A percentile compares a stretch with the other conserved stretches of the same genome.
phyloP scores from a whole-genome alignment of 1,140 invertebrate species.

The Periplaneta americana region DNA sequence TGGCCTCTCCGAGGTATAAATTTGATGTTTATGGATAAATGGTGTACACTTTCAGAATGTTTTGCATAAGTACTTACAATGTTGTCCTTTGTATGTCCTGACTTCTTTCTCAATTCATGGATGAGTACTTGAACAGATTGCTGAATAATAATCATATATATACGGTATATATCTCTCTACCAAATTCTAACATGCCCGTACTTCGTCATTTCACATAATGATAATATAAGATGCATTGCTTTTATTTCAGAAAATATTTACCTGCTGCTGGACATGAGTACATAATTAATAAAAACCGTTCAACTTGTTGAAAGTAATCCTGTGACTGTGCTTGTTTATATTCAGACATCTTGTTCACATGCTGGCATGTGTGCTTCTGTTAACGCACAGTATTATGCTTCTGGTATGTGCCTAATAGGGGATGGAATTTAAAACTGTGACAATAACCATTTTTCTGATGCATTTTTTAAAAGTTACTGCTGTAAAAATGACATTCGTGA shows the following conservation, averaged over 20 bases:
- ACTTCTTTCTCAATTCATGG: not conserved
- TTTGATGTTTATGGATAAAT: not conserved
- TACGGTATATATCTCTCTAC: no score
- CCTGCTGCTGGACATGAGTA: no score
- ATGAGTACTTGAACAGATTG: not conserved
- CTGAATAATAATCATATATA: no score
- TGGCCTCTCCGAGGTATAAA: no score
- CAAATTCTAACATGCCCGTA: no score
- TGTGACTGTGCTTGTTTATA: no score
- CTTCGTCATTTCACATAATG: no score
- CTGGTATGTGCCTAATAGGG: not conserved
- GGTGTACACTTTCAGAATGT: not conserved
- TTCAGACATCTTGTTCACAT: not conserved
- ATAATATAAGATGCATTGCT: no score
- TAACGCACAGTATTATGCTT: not conserved
- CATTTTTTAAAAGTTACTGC: not conserved
- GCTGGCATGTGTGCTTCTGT: not conserved
- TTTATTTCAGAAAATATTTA: no score
- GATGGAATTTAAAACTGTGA: not conserved
- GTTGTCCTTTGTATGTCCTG: not conserved
- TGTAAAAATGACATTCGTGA: not conserved
- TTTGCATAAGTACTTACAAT: not conserved
- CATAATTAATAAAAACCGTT: no score
- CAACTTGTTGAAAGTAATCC: no score
- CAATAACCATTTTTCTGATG: not conserved